Base-by-base conservation (phyloP, 2,113 vertebrate genomes). In the Ceyx cyanopectus region DNA sequence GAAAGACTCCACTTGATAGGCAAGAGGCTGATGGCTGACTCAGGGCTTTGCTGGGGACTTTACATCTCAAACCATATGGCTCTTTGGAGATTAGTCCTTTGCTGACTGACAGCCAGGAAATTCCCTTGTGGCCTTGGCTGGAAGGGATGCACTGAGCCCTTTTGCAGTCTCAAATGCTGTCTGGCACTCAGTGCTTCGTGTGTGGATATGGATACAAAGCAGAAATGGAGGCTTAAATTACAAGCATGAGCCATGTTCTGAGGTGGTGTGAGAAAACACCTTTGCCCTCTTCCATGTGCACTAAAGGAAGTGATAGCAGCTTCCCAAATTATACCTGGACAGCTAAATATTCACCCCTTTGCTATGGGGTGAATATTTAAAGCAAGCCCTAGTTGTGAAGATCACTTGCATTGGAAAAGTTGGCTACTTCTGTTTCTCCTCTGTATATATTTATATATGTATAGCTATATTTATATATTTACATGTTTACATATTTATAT, bases 151-250 rank as follows among this genome's bases (percentile, higher is more conserved):
- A 30, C 7, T 43, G 60, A 63, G 37, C 3, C 1, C 30, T 81
- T 45, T 45, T 58, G 17, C 20, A 20, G 15, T 51, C 24, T 46
- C 16, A 26, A 58, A 46, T 0, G 0, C 27, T 19, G 3, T 5
- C 32, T 87, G 57, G 22, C 26, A 29, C 30, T 46, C 30, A 32
- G 2, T n/a, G 23, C 5, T 90, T 73, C 41, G 17, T 0, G 0
- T 8, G 7, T 43, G 3, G 23, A 1, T 29, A 24, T 16, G 19
- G 27, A 40, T 60, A 77, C 3, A 18, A 58, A 56, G 5, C 56
- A 51, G 15, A 58, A 75, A 9, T 6, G 2, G 26, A 40, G 13
- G 20, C 40, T 78, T 67, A 60, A 58, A 80, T 32, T 66, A 43
- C 17, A 26, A 92, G 9, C 7, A 10, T 3, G n/a, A 80, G 10